phyloP scores from a whole-genome alignment of 2,888 invertebrate species.

The Amphipoea oculea region DNA sequence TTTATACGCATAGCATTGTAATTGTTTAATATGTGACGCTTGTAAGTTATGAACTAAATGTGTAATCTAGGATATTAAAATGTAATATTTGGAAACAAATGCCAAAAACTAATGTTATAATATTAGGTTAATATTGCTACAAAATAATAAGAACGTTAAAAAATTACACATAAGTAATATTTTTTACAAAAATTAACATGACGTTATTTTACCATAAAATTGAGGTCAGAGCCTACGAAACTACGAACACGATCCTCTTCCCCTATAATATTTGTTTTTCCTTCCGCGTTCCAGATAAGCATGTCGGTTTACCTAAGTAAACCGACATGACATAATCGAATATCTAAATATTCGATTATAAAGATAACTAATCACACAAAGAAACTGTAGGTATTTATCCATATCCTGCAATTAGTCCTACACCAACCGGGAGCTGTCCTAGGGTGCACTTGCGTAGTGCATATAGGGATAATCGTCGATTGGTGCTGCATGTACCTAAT shows the following conservation, averaged over 20 bases:
- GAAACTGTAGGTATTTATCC: no score
- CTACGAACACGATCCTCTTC: neutral
- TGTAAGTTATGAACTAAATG: slow-evolving; percentile 48
- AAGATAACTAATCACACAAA: neutral
- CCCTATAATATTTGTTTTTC: neutral
- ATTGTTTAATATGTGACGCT: slow-evolving; percentile 38
- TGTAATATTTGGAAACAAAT: slow-evolving; percentile 33
- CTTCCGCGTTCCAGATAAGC: neutral
- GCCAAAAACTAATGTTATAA: slow-evolving; percentile 30
- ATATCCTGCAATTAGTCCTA: neutral
- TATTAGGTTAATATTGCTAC: slow-evolving; percentile 13
- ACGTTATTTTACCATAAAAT: neutral
- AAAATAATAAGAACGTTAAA: neutral
- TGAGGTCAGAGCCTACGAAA: neutral
- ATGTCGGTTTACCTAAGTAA: neutral
- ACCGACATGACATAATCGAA: no score
- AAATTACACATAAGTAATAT: neutral
- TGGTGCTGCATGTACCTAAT: no score
- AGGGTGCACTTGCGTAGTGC: neutral
- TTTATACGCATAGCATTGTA: slow-evolving; percentile 60
- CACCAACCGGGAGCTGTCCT: neutral
- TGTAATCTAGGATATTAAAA: slow-evolving; percentile 24
- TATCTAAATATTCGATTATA: neutral
- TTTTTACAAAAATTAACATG: no score
- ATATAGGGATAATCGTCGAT: neutral